Evolutionary conservation across 2,113 vertebrate genomes (phyloP).

Genomic region (Corvus moneduloides): DNA sequence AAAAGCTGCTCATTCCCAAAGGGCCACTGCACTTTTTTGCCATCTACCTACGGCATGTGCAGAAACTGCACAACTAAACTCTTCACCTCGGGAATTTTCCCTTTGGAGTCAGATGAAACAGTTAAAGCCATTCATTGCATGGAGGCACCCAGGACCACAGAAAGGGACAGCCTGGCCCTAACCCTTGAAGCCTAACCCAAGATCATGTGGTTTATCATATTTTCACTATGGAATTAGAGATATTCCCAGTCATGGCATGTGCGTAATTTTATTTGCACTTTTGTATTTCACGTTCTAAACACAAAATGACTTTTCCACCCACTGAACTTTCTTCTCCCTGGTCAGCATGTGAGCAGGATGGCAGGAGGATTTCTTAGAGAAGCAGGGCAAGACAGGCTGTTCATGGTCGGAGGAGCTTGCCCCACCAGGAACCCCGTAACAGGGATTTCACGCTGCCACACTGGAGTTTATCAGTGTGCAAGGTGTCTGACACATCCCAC

Average conservation of each 20-base stretch:
- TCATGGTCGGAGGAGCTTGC: not conserved
- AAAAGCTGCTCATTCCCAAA: not conserved
- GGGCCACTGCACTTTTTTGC: not conserved
- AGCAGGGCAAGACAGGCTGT: not conserved
- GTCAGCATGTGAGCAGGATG: not conserved
- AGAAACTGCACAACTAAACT: not conserved
- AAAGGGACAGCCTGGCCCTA: not conserved
- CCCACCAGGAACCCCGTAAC: rapidly evolving
- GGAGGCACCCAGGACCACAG: not conserved
- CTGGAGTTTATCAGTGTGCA: too few relatives aligned
- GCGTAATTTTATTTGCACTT: not conserved
- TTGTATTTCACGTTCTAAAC: not conserved
- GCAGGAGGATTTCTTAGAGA: not conserved
- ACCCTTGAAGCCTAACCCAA: not conserved
- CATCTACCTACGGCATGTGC: not conserved
- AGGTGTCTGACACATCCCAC: not conserved
- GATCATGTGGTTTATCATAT: not conserved
- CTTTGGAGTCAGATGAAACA: not conserved
- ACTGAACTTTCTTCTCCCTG: not conserved
- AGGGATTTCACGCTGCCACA: not conserved
- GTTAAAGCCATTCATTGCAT: not conserved
- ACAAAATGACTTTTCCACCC: not conserved
- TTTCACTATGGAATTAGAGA: not conserved
- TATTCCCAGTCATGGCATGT: rapidly evolving
- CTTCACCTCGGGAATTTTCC: not conserved